phyloP scores from a whole-genome alignment of 2,797 vertebrate genomes.

The Clamator glandarius region DNA sequence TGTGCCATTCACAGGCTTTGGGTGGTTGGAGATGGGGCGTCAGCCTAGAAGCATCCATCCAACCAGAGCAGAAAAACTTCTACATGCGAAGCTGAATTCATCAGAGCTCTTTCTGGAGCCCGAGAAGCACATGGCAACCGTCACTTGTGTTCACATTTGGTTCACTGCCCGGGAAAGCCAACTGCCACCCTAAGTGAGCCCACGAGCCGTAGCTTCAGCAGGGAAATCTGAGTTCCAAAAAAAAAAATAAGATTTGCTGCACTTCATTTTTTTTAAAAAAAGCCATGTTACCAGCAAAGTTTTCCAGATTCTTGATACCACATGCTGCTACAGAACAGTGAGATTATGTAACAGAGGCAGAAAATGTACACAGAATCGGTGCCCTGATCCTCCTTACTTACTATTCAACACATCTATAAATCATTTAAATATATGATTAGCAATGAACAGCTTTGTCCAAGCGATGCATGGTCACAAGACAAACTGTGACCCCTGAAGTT shows the following conservation, averaged over 20 bases:
- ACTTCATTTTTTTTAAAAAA: not conserved
- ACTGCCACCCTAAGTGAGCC: not conserved
- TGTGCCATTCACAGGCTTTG: not conserved
- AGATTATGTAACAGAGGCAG: not conserved
- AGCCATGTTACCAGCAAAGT: not conserved
- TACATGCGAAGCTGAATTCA: accelerated
- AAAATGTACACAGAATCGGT: not conserved
- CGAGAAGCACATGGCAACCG: not conserved
- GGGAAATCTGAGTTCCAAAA: not conserved
- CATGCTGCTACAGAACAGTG: not conserved
- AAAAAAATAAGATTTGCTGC: not conserved
- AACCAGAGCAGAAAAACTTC: not conserved
- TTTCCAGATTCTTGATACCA: not conserved
- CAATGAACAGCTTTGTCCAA: not conserved
- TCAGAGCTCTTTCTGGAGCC: not conserved
- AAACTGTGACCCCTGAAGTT: not conserved
- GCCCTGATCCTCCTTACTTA: not conserved
- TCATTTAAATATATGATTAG: not conserved
- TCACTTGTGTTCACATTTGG: not conserved
- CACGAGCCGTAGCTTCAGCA: not conserved
- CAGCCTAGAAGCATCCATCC: not conserved
- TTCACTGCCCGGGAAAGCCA: not conserved
- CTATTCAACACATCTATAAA: not conserved
- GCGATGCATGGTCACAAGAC: not conserved
- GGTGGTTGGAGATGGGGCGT: not conserved